phyloP scores from a whole-genome alignment of 2,113 vertebrate genomes.

The Solenodon paradoxus region DNA sequence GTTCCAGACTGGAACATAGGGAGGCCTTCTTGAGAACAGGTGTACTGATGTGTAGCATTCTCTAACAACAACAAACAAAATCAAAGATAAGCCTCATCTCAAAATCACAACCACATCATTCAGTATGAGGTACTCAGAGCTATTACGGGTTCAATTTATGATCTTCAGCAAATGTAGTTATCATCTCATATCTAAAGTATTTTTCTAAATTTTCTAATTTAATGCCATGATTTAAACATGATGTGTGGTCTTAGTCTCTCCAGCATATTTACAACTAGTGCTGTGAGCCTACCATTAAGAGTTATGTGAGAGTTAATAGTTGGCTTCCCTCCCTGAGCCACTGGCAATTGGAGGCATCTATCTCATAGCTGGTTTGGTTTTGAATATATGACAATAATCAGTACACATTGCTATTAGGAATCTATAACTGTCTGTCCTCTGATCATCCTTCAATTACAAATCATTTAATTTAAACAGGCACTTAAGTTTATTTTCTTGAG shows the following conservation, averaged over 20 bases:
- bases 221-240: background rate
- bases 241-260: no score
- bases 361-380: background rate
- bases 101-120: background rate
- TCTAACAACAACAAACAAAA: background rate
- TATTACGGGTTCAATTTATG: background rate
- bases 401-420: background rate
- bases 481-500: background rate
- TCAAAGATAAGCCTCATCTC: background rate
- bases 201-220: background rate
- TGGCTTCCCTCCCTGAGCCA: background rate
- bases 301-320: background rate
- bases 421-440: slow-evolving; percentile 9
- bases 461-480: background rate
- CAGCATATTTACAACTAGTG: background rate
- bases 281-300: background rate
- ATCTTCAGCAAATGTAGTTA: background rate
- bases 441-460: slow-evolving; percentile 19
- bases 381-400: background rate
- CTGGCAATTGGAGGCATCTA: background rate
- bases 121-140: background rate
- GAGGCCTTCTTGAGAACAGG: background rate
- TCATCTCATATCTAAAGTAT: background rate
- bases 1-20: background rate
- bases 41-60: background rate